These are phyloP conservation scores for Cetonia aurata DNA, from an alignment of 2,888 invertebrate species.

Conservation along the genomic window DNA sequence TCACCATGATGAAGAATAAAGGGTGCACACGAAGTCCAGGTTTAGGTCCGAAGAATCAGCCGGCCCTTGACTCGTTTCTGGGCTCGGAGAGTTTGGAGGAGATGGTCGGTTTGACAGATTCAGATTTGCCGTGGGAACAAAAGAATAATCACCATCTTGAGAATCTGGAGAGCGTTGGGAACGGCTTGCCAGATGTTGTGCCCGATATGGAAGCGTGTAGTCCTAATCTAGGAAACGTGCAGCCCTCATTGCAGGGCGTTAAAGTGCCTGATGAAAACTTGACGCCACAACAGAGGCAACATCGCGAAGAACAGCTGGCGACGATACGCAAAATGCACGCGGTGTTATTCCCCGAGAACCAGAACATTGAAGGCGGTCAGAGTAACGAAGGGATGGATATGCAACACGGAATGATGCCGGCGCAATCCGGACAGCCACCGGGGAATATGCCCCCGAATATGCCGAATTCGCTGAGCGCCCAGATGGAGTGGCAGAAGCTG, in stretches of 20 bases:
- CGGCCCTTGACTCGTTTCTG: conserved; percentile 64
- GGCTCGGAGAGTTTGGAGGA: conserved; percentile 66
- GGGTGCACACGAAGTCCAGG: conserved; percentile 71
- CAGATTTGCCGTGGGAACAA: conserved; percentile 70
- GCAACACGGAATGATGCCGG: conserved; percentile 50
- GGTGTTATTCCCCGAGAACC: conserved; percentile 88
- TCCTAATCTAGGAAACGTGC: conserved; percentile 69
- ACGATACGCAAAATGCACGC: conserved; percentile 93
- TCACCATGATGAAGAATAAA: conserved; percentile 82
- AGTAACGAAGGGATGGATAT: conserved; percentile 42
- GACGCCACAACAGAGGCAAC: conserved; percentile 95
- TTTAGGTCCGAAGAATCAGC: conserved; percentile 67
- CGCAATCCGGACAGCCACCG: conserved; percentile 47
- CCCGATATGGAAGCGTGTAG: conserved; percentile 68
- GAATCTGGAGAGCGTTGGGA: conserved; percentile 64
- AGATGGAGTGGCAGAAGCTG: conserved; percentile 92
- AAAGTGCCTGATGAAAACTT: conserved; percentile 96
- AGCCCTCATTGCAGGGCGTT: conserved; percentile 78
- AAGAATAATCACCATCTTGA: conserved; percentile 64
- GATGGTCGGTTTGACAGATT: conserved; percentile 63
- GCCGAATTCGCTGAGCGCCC: conserved; percentile 69
- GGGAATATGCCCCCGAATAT: conserved; percentile 43
- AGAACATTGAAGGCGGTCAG: conserved; percentile 59
- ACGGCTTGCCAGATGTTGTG: conserved; percentile 64
- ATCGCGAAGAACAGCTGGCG: conserved; percentile 93